Evolutionary conservation across 2,888 invertebrate species (phyloP), one percentile per base, ranked within the genome.

Genomic region (Thelaira solivaga): DNA sequence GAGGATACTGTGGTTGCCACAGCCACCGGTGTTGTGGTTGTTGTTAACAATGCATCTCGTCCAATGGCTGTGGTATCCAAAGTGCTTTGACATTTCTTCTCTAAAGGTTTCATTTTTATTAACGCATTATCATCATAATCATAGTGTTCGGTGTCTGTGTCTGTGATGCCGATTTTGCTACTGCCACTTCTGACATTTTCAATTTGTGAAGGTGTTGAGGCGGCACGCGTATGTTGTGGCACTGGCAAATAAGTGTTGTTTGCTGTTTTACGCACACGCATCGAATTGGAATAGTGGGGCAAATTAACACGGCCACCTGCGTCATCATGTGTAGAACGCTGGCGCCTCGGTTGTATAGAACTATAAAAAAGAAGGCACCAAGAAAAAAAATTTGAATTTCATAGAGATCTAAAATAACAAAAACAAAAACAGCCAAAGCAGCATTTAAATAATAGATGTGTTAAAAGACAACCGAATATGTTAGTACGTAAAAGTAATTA

Each of bases 131-230:
- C 82, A 75, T 82, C 45, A 76, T 82, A 26, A 74, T 47, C 65
- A 20, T 51, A 65, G n/a, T 43, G 47, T 61, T 64, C 53, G 8
- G 78, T 24, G 82, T 82, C 34, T 80, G 78, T 24, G 82, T 82
- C 34, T 80, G 72, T 24, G 80, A 71, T 43, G 53, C 76, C 64
- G 20, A 39, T 68, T 45, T 64, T 64, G 59, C 57, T 82, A 45
- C 49, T 80, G 8, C 67, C 53, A 39, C 59, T 36, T 64, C 72
- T 82, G 16, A 84, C 81, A 80, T 87, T 88, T 80, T 89, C 88
- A 11, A 89, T 85, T 83, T 89, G 88, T 22, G 89, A 88, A 43
- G 89, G 89, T 57, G 89, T 89, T 49, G 89, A 89, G 4, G 89
- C 89, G 16, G 89, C 89, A 57, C 89, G 84, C 11, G 87, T 83